Percentiles rank a stretch among this genome's conserved stretches.
phyloP scores from a whole-genome alignment of 1,140 invertebrate genomes.

The Drosophila baimaii region DNA sequence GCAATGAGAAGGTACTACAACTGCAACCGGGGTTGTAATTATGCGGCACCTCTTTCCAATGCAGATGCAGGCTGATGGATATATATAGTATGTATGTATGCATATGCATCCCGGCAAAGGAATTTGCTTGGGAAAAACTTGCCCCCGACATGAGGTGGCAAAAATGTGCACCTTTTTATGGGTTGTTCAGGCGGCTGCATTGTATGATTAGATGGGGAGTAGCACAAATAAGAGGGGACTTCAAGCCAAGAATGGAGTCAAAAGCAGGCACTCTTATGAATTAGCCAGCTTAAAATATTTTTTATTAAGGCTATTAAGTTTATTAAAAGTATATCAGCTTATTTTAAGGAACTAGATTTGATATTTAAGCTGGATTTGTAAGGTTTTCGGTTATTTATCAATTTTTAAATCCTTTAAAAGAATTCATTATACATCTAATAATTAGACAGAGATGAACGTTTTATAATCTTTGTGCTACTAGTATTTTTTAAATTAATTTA shows the following conservation, averaged over 20 bases:
- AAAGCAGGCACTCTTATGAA: neutral
- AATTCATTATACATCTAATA: too few species aligned
- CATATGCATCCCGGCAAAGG: conserved; percentile 26
- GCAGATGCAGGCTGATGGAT: conserved; percentile 41
- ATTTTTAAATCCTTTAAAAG: too few species aligned
- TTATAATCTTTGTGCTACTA: too few species aligned
- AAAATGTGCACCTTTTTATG: conserved; percentile 29
- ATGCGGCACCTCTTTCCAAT: conserved; percentile 51
- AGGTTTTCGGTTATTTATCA: too few species aligned
- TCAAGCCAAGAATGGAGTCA: neutral
- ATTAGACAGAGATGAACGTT: too few species aligned
- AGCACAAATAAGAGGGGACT: neutral
- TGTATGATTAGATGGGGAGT: conserved; percentile 25
- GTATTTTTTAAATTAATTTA: too few species aligned
- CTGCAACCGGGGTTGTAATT: conserved; percentile 69
- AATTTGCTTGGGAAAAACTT: conserved; percentile 68
- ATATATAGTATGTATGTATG: neutral
- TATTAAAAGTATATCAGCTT: neutral
- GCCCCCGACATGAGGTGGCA: conserved; percentile 59
- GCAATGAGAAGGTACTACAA: conserved; percentile 41
- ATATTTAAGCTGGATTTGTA: neutral
- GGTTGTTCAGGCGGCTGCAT: neutral
- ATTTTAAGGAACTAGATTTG: neutral
- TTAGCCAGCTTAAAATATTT: neutral
- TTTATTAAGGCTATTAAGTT: neutral